phyloP scores from a whole-genome alignment of 2,113 vertebrate species.

The Melanocharis versteri region DNA sequence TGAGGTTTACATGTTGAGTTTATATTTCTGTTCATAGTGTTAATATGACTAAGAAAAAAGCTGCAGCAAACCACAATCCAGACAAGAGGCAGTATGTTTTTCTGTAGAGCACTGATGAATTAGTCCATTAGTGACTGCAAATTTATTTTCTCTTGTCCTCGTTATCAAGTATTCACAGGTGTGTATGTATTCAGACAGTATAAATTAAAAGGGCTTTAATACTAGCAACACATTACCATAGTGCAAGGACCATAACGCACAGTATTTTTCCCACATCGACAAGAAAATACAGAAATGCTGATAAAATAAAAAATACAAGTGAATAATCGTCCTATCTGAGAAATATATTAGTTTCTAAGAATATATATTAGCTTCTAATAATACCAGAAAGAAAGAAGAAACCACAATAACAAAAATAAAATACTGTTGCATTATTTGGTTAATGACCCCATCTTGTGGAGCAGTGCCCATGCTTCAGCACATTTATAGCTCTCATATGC shows the following conservation, averaged over 20 bases:
- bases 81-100: background rate
- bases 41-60: background rate
- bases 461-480: background rate
- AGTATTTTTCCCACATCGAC: background rate
- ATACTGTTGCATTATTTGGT: background rate
- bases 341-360: constrained; percentile 7
- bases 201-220: constrained; percentile 55
- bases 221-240: constrained; percentile 21
- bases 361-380: too few relatives aligned
- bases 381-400: background rate
- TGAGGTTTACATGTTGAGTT: constrained; percentile 7
- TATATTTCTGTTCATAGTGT: constrained; percentile 10
- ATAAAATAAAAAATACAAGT: constrained; percentile 33
- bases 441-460: constrained; percentile 4
- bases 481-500: background rate
- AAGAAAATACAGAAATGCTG: background rate
- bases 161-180: constrained; percentile 55
- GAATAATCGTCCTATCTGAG: background rate
- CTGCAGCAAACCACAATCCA: background rate
- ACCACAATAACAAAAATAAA: background rate
- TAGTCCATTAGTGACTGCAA: constrained; percentile 47
- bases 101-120: constrained; percentile 41
- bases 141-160: constrained; percentile 32
- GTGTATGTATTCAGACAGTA: constrained; percentile 7
- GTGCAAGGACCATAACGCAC: background rate